Percentiles rank a stretch among this genome's conserved stretches.
Evolutionary conservation across 2,888 invertebrate species (phyloP).

Genomic region (Gastracanthus pulcherrimus): DNA sequence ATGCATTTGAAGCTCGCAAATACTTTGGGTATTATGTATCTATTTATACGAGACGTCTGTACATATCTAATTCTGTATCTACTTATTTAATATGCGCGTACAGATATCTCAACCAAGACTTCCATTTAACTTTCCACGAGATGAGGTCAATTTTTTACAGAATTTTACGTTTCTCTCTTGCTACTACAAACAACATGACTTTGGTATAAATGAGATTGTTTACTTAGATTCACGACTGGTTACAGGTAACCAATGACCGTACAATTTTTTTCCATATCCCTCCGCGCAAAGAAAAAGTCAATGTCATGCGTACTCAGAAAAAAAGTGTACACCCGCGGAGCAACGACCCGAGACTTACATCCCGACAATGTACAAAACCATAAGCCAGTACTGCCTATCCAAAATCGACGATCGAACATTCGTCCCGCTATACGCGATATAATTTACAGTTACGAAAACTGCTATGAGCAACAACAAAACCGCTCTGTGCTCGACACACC

Average conservation of each 20-base stretch:
- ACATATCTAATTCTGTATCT: background rate
- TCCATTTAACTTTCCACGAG: background rate
- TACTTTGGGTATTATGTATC: background rate
- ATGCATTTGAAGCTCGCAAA: background rate
- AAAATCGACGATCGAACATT: background rate
- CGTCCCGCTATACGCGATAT: background rate
- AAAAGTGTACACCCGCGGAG: background rate
- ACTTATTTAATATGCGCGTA: background rate
- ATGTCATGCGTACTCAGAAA: background rate
- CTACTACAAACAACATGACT: background rate
- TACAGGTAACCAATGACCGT: background rate
- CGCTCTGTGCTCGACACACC: background rate
- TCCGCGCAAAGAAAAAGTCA: background rate
- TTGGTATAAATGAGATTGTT: background rate
- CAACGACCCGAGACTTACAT: slow-evolving; percentile 10
- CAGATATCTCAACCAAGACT: background rate
- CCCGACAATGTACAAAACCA: background rate
- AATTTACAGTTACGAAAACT: slow-evolving; percentile 31
- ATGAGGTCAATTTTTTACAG: background rate
- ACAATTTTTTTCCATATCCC: background rate
- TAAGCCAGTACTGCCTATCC: background rate
- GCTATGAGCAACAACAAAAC: background rate
- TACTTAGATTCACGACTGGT: background rate
- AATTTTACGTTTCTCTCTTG: background rate
- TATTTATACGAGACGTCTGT: background rate